Percentiles rank a stretch among this genome's conserved stretches.
phyloP scores from a whole-genome alignment of 2,113 vertebrate species.

The Esox niger region DNA sequence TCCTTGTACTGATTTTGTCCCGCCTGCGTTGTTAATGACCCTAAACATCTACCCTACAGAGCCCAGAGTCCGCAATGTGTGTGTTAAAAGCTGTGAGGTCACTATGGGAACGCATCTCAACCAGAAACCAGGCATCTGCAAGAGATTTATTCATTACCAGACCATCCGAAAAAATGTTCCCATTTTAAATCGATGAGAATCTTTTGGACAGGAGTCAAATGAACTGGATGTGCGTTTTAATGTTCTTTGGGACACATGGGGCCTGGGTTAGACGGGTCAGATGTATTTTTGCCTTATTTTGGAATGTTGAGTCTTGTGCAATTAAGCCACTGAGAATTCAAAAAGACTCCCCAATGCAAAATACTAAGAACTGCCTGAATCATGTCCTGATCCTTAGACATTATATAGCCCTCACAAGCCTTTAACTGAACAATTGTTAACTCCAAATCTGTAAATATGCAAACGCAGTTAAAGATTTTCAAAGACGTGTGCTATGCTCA shows the following conservation, averaged over 20 bases:
- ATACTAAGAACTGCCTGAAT: conserved; percentile 43
- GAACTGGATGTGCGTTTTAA: conserved; percentile 48
- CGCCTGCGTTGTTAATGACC: conserved; percentile 24
- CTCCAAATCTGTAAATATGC: conserved; percentile 38
- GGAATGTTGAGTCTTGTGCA: conserved; percentile 55
- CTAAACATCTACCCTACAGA: conserved; percentile 16
- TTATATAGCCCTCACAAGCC: conserved; percentile 36
- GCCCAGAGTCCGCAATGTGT: conserved; percentile 31
- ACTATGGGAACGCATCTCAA: conserved; percentile 47
- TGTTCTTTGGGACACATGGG: conserved; percentile 46
- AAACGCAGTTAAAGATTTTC: background rate
- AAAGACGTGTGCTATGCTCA: background rate
- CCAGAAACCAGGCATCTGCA: conserved; percentile 53
- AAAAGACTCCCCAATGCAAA: conserved; percentile 28
- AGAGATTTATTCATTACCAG: conserved; percentile 54
- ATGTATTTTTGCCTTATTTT: conserved; percentile 53
- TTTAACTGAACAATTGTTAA: conserved; percentile 27
- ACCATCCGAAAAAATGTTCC: conserved; percentile 58
- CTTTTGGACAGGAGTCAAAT: conserved; percentile 56
- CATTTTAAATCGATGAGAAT: conserved; percentile 59
- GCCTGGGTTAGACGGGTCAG: conserved; percentile 36
- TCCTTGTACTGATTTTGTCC: conserved; percentile 31
- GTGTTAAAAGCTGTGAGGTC: conserved; percentile 47
- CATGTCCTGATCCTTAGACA: background rate
- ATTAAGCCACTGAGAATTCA: conserved; percentile 54